Base-by-base conservation (phyloP, 2,113 vertebrate species). In the Theropithecus gelada region DNA sequence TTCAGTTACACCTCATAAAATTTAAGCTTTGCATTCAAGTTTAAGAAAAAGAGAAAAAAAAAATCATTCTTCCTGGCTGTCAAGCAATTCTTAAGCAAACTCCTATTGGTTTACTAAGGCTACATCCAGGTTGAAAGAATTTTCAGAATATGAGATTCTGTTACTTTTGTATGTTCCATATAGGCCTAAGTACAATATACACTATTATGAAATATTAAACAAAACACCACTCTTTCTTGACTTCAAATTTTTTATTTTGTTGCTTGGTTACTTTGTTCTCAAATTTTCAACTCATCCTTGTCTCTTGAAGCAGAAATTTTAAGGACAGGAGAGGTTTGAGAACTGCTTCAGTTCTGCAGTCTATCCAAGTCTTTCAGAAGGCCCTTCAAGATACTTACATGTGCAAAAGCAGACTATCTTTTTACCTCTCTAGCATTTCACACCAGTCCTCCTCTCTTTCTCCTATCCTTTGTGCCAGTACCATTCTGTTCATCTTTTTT, bases 251-350 rank as follows among this genome's bases (percentile, higher is more conserved):
- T 87, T 50, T 66, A 80, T 87, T 82, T 66, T 93, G 89, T 96
- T 97, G 93, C 94, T 97, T 94, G 94, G 93, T 91, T 94, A 96
- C 91, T 97, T 90, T 96, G 59, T 88, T 90, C 80, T 93, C 27
- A 89, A 55, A 52, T 92, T 93, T 93, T 93, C 52, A 94, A 93
- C 94, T 98, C 86, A 87, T 68, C 89, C 55, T 94, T 95, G 89
- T 48, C 64, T 45, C 75, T 86, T 92, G 86, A 96, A 98, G 93
- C 66, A 94, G 64, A 95, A 88, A 90, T 94, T 88, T 93, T 90
- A 82, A 97, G 48, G 27, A 55, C 2, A 90, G 17, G 38, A 95
- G 82, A 73, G 13, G 48, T 96, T 87, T 94, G 40, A 79, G 40
- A n/a, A n/a, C n/a, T 81, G 64, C 80, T 38, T 87, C 50, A 48